Evolutionary conservation across 2,888 invertebrate genomes (phyloP), one percentile per base, ranked within the genome.

Genomic region (Melieria crassipennis): DNA sequence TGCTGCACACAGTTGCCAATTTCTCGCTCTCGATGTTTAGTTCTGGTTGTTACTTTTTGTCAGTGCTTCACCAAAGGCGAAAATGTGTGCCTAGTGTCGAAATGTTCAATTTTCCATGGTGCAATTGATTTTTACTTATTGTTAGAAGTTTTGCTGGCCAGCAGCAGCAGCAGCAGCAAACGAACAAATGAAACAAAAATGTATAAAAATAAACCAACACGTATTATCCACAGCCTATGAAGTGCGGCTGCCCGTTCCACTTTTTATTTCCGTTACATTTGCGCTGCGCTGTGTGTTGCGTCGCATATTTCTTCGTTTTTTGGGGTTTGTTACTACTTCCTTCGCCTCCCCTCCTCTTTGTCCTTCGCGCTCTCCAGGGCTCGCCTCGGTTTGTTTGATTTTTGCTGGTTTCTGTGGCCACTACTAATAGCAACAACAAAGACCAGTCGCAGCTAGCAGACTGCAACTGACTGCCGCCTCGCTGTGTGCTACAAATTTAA

Each of bases 401-500:
- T 30, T 2, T 30, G 30, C 30, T 30, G 30, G 30, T 30, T 30
- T 30, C 30, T 30, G 30, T 30, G 30, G 30, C 30, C 30, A 30
- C 30, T 30, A 30, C 30, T 30, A 30, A 30, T 30, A 30, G 30
- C 30, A 30, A 30, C 30, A 45, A 50, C 60, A 60, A 67, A 67
- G 2, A 30, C 30, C 30, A 30, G 30, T 30, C 30, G 30, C 30
- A 30, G 30, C 30, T 30, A 30, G 30, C 30, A 30, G 30, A 30
- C 30, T 30, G 30, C 30, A 30, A 30, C 30, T 30, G 30, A 30
- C 30, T 30, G 30, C 10, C 58, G 5, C 6, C 42, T 13, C 13
- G n/a, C 52, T 52, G 46, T 55, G 10, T 62, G 62, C 56, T 63
- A 69, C 69, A 69, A 69, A 69, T 63, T 69, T 69, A 69, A 63